Conservation (phyloP, 2,797 vertebrate species). For the Sparidentex hasta region DNA sequence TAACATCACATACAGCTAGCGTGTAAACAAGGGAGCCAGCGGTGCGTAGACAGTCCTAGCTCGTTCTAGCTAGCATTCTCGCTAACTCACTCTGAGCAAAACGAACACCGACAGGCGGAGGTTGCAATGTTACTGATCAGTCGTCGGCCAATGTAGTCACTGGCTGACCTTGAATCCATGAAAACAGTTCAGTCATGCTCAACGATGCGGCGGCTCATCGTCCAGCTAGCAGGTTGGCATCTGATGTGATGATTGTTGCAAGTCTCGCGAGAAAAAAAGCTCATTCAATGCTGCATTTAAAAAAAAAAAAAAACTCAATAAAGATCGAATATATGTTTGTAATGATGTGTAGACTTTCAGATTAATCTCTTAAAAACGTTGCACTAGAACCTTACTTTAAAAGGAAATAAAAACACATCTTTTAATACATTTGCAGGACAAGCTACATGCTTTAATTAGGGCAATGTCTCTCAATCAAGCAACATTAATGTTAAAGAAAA, state of each 20-base stretch:
- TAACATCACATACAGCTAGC: conserved; percentile 32
- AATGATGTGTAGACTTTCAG: not conserved
- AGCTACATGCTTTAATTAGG: conserved; percentile 18
- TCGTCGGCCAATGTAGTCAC: not conserved
- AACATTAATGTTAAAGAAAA: not conserved
- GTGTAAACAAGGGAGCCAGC: conserved; percentile 62
- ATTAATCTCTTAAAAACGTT: not conserved
- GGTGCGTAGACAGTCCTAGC: conserved; percentile 21
- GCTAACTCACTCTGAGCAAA: not conserved
- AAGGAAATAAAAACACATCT: no score
- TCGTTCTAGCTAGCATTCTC: not conserved
- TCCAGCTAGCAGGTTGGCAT: conserved; percentile 13
- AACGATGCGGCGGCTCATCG: conserved; percentile 9
- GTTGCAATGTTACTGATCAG: no score
- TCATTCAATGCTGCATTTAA: not conserved
- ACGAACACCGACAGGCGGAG: not conserved
- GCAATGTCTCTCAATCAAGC: not conserved
- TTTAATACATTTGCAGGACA: not conserved
- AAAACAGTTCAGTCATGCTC: not conserved
- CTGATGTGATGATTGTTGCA: not conserved
- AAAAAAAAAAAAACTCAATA: not conserved
- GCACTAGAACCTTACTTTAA: no score
- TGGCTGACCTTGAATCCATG: not conserved
- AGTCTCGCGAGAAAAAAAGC: conserved; percentile 68
- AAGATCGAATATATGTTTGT: not conserved